Evolutionary conservation across 1,140 invertebrate genomes (phyloP), one percentile per base, ranked within the genome.

Genomic region (Drosophila funebris): DNA sequence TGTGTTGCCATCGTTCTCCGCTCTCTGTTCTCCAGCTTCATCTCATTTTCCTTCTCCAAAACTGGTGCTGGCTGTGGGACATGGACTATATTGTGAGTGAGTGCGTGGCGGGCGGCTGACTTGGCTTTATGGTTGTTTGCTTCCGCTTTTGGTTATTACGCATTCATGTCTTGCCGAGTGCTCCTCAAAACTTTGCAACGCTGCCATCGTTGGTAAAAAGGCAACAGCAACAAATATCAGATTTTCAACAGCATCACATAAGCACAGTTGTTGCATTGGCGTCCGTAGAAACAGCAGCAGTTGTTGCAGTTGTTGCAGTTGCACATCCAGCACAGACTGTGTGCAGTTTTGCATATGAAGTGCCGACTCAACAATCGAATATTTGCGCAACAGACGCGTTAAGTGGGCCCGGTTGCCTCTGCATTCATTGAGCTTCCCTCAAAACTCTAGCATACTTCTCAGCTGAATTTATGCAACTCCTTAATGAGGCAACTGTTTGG

Each of bases 91-190:
- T 54, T 39, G 64, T 41, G 31, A 52, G 44, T 53, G 58, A 50
- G 54, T 73, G 73, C 24, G 62, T 78, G 57, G 46, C 53, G 60
- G 71, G 46, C 48, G 24, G 46, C 67, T 67, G 78, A 71, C 78
- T 76, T 82, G 83, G 58, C 78, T 78, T 85, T 82, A 81, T 88
- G 81, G 83, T 82, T 87, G 83, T 78, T 82, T 82, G 82, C 82
- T 85, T 85, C 82, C 82, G 82, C 82, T 85, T 85, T 85, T 88
- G 78, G 83, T 85, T 85, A 85, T 85, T 85, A 85, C 82, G 82
- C 82, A 85, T 85, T 85, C 82, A 85, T 85, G 82, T 85, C 82
- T 85, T 85, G 82, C 82, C 78, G 82, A 85, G 82, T 88, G 82
- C 82, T 83, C 83, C 88, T 82, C 83, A 85, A 50, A 85, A 85